Base-by-base conservation (phyloP, 1,140 invertebrate genomes). In the Dysdera silvatica region DNA sequence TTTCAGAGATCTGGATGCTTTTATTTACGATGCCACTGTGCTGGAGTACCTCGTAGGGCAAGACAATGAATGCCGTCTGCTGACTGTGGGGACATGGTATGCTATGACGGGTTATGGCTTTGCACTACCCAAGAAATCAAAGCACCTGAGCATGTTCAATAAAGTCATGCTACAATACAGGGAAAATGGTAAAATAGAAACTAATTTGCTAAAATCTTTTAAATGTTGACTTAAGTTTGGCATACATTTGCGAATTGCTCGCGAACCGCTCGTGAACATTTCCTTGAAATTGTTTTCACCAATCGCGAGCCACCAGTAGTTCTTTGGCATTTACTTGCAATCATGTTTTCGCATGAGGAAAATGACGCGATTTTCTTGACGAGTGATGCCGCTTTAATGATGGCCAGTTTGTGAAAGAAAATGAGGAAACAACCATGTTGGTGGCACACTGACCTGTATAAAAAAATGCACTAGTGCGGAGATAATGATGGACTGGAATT, bases 21-120 rank as follows among this genome's bases (percentile, higher is more conserved):
- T 99, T 74, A 92, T 99, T 62, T 99, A 99, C 75, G 96, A 99
- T 72, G 94, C 95, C 33, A 96, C 95, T 1, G 95, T 99, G 1
- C 78, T 99, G 51, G 93, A 99, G 72, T 98, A 97, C 75, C 80
- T 95, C 69, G 93, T 94, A 16, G 88, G 91, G 3, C 63, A 76
- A 68, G 95, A 98, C 73, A 91, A 95, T 73, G 93, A 96, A 72
- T 99, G 96, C 76, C 83, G 92, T 69, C 80, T 99, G 26, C 81
- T 96, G 69, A 97, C 94, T 5, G 94, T 97, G 29, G 93, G 94
- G 10, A 87, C 88, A n/a, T 95, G 93, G 91, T 95, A 95, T 72
- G 90, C 91, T 18, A 88, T 84, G 81, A 83, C 83, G 24, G 82
- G 92, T 10, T 99, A 99, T 72, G 95, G 92, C 31, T 80, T 98